Base-by-base conservation (phyloP, 92 coral and sea anemone genomes). In the Heliopora coerulea region DNA sequence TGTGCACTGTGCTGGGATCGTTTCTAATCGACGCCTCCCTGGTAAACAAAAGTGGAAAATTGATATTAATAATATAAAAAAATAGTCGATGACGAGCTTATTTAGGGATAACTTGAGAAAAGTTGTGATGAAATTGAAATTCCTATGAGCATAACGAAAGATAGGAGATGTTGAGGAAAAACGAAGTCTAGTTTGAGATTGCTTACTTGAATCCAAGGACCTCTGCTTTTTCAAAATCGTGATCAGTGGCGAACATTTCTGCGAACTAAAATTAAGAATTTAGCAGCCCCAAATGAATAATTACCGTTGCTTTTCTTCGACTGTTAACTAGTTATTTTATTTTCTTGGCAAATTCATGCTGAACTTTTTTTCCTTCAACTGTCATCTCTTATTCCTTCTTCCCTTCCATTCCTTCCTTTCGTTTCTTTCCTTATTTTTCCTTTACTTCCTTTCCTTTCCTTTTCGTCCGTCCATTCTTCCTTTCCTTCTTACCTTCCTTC, bases 11-110 rank as follows among this genome's bases (percentile, higher is more conserved):
- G 67, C 80, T 87, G 19, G 96, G 97, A 49, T 92, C 86, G 74
- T 89, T 89, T 46, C 84, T 88, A 41, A 89, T 89, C 2, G 85
- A 29, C 0, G 96, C 93, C 68, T 92, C 91, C 62, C 97, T 92
- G 48, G 26, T 49, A 58, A 14, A 13, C 13, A 56, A 9, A 24
- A 9, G 62, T 12, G 27, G 34, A 3, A n/a, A 52, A 50, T 50
- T 23, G 58, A 37, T 4, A 14, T 56, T 59, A 28, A 3, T 28
- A 13, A 30, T 14, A 19, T 17, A 28, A 28, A 20, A 1, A 39
- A 2, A 17, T 6, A 15, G 12, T 31, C 2, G 13, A 1, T 3
- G 37, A 39, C 0, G 21, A 2, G 40, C 49, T 6, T 15, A 9
- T 8, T 54, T 24, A 26, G 14, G 11, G 7, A 61, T 32, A 61